These are phyloP conservation scores for Phrynocephalus forsythii DNA, from an alignment of 2,797 vertebrate species.

Conservation along the genomic window DNA sequence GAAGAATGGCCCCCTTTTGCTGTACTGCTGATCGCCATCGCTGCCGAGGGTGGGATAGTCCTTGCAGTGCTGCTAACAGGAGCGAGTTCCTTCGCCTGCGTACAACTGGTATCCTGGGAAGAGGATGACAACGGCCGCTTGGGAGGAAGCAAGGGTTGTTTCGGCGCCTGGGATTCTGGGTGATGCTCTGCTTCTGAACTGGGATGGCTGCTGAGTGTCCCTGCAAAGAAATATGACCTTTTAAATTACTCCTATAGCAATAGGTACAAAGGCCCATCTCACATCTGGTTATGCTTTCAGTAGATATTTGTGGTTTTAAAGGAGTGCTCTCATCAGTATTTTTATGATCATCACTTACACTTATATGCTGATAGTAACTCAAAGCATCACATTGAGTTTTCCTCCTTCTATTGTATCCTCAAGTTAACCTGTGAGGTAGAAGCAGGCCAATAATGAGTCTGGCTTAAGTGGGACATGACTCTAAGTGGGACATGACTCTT, in stretches of 20 bases:
- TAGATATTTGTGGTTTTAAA: not conserved
- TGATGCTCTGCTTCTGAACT: conserved; percentile 80
- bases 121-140: conserved; percentile 88
- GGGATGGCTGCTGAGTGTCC: conserved; percentile 83
- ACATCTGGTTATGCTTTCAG: not conserved
- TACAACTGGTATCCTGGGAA: conserved; percentile 81
- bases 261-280: not conserved
- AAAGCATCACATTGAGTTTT: too few relatives aligned
- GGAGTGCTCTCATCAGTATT: not conserved
- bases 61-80: conserved; percentile 74
- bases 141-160: conserved; percentile 88
- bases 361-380: too few relatives aligned
- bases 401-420: too few relatives aligned
- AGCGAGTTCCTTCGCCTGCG: conserved; percentile 54
- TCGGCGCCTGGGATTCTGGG: conserved; percentile 82
- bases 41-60: conserved; percentile 72
- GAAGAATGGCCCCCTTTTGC: conserved; percentile 59
- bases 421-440: too few relatives aligned
- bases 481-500: too few relatives aligned
- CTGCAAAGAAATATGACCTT: conserved; percentile 69
- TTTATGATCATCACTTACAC: too few relatives aligned
- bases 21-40: conserved; percentile 55
- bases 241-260: accelerated
- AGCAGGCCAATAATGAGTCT: too few relatives aligned
- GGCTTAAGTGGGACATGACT: too few relatives aligned